Evolutionary conservation across 1,140 invertebrate species (phyloP).

Genomic region (Orius laevigatus): DNA sequence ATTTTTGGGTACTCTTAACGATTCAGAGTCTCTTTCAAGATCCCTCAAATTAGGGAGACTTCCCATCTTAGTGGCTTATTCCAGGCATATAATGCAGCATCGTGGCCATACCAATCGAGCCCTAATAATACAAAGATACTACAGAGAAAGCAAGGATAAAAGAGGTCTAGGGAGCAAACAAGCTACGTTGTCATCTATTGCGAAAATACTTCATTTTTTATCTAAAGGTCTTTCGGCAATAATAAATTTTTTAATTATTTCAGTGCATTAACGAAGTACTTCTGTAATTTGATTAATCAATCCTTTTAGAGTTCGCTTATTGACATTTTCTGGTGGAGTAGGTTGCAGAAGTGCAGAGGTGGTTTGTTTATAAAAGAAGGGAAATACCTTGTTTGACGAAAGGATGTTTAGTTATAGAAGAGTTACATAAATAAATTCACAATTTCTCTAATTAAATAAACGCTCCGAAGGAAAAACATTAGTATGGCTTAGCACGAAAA

Average conservation of each 20-base stretch:
- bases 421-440: not conserved
- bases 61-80: slow-evolving; percentile 4
- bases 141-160: too few species aligned
- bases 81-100: too few species aligned
- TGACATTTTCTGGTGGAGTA: too few species aligned
- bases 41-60: slow-evolving; percentile 13
- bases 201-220: too few species aligned
- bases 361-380: not conserved
- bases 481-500: not conserved
- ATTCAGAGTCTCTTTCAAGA: slow-evolving; percentile 7
- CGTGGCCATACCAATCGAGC: not conserved
- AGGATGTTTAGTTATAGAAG: not conserved
- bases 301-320: too few species aligned
- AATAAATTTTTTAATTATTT: slow-evolving; percentile 1
- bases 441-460: too few species aligned
- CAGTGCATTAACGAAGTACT: not conserved
- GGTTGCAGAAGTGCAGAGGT: too few species aligned
- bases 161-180: too few species aligned
- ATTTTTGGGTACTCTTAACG: not conserved
- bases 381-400: not conserved
- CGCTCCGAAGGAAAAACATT: not conserved
- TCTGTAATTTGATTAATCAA: not conserved
- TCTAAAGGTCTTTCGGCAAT: too few species aligned
- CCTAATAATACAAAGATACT: not conserved
- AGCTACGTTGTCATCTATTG: not conserved